Percentiles rank a stretch among this genome's conserved stretches.
Conservation (phyloP, 2,113 vertebrate genomes). For the Arizona elegans region DNA sequence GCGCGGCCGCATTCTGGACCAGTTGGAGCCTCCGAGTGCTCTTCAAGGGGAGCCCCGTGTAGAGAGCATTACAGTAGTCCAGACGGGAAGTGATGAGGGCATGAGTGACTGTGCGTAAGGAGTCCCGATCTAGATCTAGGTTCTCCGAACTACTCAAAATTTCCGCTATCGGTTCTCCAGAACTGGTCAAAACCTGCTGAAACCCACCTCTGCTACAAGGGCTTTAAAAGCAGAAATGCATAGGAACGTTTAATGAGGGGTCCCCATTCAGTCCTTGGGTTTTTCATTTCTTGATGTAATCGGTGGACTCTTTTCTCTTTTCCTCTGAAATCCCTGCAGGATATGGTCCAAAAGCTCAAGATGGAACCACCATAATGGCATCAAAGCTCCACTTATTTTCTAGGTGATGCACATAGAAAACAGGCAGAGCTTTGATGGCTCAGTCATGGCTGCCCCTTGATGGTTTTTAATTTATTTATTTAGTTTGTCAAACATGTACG, state of each 20-base stretch:
- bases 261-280: background rate
- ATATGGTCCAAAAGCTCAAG: background rate
- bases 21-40: no score
- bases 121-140: no score
- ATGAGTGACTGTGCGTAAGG: no score
- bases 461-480: background rate
- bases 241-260: background rate
- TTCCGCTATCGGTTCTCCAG: no score
- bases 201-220: no score
- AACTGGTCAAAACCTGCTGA: no score
- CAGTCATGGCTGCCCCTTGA: background rate
- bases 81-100: no score
- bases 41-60: no score
- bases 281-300: background rate
- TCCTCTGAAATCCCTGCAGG: background rate
- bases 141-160: no score
- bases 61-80: no score
- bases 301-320: background rate
- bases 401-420: background rate
- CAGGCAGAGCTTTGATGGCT: background rate
- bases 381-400: background rate
- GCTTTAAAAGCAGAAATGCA: background rate
- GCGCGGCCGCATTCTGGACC: no score
- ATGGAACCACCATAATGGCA: background rate
- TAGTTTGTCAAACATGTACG: no score